Percentiles rank a stretch among this genome's conserved stretches.
Conservation (phyloP, 1,140 invertebrate species). For the Dendrolimus kikuchii region DNA sequence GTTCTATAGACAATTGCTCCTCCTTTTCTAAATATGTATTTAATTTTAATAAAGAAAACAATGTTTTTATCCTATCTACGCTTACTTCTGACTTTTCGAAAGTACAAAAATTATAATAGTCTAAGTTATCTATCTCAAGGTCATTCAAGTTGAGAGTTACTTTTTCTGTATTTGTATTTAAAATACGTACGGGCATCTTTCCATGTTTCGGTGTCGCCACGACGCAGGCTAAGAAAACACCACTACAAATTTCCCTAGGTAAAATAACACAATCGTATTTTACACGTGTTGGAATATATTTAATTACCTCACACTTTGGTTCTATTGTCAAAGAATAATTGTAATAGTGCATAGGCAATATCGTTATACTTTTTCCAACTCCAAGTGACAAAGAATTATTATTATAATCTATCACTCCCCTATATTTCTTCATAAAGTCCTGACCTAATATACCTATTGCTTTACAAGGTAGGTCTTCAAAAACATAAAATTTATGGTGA, state of each 20-base stretch:
- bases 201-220: constrained; percentile 4
- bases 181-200: constrained; percentile 4
- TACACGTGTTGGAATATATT: constrained; percentile 2
- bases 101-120: constrained; percentile 3
- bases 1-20: background rate
- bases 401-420: constrained; percentile 4
- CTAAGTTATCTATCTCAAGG: background rate
- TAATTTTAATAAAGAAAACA: constrained; percentile 3
- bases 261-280: constrained; percentile 2
- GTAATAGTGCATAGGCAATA: background rate
- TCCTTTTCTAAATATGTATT: background rate
- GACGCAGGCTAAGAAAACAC: constrained; percentile 4
- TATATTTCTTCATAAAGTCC: constrained; percentile 5
- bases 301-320: constrained; percentile 3
- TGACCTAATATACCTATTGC: constrained; percentile 3
- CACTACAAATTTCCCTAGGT: background rate
- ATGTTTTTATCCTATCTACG: constrained; percentile 4
- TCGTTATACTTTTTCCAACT: background rate
- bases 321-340: background rate
- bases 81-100: background rate
- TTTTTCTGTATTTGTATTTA: constrained; percentile 6
- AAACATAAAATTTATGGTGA: constrained; percentile 5
- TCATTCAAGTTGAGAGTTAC: constrained; percentile 1
- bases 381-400: background rate
- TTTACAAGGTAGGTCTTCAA: constrained; percentile 4